Base-by-base conservation (phyloP, 2,113 vertebrate species). In the Centrocercus urophasianus region DNA sequence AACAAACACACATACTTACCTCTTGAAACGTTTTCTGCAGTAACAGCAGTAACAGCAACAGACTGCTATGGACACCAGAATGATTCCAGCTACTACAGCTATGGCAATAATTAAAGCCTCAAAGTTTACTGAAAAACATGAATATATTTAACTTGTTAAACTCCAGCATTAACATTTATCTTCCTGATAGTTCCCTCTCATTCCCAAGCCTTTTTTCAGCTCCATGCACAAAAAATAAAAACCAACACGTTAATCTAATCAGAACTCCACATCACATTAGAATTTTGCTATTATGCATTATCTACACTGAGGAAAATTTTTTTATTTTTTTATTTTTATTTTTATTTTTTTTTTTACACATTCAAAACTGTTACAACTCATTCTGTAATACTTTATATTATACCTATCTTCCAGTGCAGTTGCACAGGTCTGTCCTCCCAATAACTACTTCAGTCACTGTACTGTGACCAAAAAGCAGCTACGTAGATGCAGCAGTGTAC, bases 31-130 rank as follows among this genome's bases (percentile, higher is more conserved):
- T 30, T 59, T 97, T 83, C 91, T 98, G 96, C 98, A 98, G 92
- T 96, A 98, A 75, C 98, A 98, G 94, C 98, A 99, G 78, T 98
- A 99, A 93, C 98, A 98, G 97, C 98, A 99, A 74, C 98, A 99
- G 6, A 96, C 86, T 1, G 45, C 5, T 13, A 98, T 4, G 34
- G 93, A 85, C 92, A 99, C 28, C 82, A 99, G 79, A 75, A 98
- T 83, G 56, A 90, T 48, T 64, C 98, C 98, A 14, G 90, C 95
- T 54, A 98, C 38, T 73, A 98, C 98, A 1, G 96, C 98, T 87
- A 99, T 94, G 43, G 98, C 85, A 34, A 99, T 99, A 95, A 99
- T 97, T 95, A 99, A 95, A 38, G 97, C 98, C 72, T 99, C 98
- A 91, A 99, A 98, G 95, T 98, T 99, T 83, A 98, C 98, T 99